phyloP scores from a whole-genome alignment of 1,140 invertebrate genomes.

The Nilaparvata lugens region DNA sequence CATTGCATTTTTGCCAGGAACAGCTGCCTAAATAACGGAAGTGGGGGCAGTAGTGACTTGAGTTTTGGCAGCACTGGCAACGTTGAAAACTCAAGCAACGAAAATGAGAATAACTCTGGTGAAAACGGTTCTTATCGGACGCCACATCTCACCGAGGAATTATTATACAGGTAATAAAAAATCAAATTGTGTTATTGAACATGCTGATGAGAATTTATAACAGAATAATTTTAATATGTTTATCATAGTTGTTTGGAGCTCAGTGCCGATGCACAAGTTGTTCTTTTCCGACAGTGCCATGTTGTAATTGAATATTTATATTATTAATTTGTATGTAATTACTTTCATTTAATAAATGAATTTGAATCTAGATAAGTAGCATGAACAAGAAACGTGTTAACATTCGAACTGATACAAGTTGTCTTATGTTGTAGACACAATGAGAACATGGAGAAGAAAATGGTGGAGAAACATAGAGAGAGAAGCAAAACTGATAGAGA shows the following conservation, averaged over 20 bases:
- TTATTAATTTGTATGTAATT: no score
- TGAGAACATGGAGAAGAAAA: slow-evolving; percentile 66
- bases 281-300: no score
- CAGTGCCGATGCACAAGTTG: no score
- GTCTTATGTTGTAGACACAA: slow-evolving; percentile 46
- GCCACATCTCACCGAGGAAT: slow-evolving; percentile 50
- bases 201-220: no score
- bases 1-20: slow-evolving; percentile 22
- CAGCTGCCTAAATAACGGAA: slow-evolving; percentile 31
- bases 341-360: no score
- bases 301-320: no score
- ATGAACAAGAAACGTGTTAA: no score
- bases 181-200: no score
- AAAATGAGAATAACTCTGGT: slow-evolving; percentile 21
- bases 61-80: slow-evolving; percentile 31
- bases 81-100: slow-evolving; percentile 21
- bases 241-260: no score
- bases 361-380: no score
- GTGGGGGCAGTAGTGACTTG: slow-evolving; percentile 40
- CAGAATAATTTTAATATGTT: no score
- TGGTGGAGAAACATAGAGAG: slow-evolving; percentile 58
- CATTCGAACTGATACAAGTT: slow-evolving; percentile 19
- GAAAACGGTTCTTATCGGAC: slow-evolving; percentile 36
- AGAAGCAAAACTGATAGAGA: slow-evolving; percentile 42
- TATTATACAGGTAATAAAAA: slow-evolving; percentile 44